These are phyloP conservation scores for Perizoma flavofasciatum DNA, from an alignment of 2,888 invertebrate genomes.

Conservation along the genomic window DNA sequence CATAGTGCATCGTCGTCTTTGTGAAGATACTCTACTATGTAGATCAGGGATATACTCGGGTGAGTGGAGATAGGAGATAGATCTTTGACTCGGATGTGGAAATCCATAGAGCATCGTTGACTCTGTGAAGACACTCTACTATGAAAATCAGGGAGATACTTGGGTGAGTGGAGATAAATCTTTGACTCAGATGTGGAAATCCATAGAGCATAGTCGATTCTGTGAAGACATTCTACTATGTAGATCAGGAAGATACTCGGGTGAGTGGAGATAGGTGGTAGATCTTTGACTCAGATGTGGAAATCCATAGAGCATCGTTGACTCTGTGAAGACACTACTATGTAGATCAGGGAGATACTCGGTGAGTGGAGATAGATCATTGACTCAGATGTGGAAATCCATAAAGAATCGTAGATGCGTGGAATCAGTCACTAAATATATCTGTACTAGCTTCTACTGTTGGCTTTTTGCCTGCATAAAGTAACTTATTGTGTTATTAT, in stretches of 20 bases:
- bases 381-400: too few relatives aligned
- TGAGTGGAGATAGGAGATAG: constrained; percentile 31
- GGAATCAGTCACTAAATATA: too few relatives aligned
- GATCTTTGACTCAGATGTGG: too few relatives aligned
- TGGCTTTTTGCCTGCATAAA: too few relatives aligned
- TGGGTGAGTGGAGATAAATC: constrained; percentile 54
- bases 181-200: too few relatives aligned
- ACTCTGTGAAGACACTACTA: constrained; percentile 86
- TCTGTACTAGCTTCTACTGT: too few relatives aligned
- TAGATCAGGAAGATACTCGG: constrained; percentile 91
- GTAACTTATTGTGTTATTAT: too few relatives aligned
- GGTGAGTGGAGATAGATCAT: constrained; percentile 50
- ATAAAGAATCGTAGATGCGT: too few relatives aligned
- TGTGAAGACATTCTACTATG: constrained; percentile 87
- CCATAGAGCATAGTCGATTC: constrained; percentile 85
- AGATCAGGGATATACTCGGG: constrained; percentile 91
- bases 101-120: constrained; percentile 85
- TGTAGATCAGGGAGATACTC: constrained; percentile 91
- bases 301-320: constrained; percentile 83
- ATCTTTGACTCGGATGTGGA: too few relatives aligned
- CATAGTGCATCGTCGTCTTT: constrained; percentile 85
- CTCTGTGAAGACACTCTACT: constrained; percentile 86
- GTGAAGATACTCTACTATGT: constrained; percentile 87
- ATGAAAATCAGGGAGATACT: constrained; percentile 92
- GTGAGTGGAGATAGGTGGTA: constrained; percentile 41